Percentiles rank a stretch among this genome's conserved stretches.
Evolutionary conservation across 2,797 vertebrate genomes (phyloP).

Genomic region (Aeoliscus strigatus): DNA sequence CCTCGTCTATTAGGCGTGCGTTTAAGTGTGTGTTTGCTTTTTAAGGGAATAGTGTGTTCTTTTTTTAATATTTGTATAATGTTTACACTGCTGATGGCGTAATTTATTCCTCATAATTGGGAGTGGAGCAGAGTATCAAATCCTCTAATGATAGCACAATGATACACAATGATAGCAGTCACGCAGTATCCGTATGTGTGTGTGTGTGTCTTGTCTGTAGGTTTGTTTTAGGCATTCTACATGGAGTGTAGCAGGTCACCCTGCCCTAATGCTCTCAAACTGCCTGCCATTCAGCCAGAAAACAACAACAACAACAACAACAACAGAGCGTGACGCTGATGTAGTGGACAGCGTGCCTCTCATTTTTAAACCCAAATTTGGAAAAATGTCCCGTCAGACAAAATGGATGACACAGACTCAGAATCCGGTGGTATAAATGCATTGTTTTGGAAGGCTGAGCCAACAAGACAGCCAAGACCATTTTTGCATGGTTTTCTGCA

Average conservation of each 20-base stretch:
- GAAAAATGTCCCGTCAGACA: conserved; percentile 70
- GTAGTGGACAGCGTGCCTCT: conserved; percentile 57
- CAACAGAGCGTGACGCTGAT: conserved; percentile 66
- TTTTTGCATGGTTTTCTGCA: conserved; percentile 35
- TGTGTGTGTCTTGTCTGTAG: too few relatives aligned
- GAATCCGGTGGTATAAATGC: conserved; percentile 48
- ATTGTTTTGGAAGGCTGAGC: conserved; percentile 61
- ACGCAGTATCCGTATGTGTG: too few relatives aligned
- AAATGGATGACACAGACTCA: conserved; percentile 58
- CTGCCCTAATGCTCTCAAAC: conserved; percentile 41
- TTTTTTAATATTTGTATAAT: conserved; percentile 29
- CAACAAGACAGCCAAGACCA: conserved; percentile 50
- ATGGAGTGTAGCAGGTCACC: conserved; percentile 40
- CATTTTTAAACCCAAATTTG: conserved; percentile 65
- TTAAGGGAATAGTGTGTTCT: conserved; percentile 15
- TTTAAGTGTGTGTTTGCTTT: conserved; percentile 27
- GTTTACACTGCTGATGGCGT: conserved; percentile 26
- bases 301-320: too few relatives aligned
- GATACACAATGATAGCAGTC: too few relatives aligned
- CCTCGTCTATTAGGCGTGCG: conserved; percentile 11
- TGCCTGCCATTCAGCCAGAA: conserved; percentile 58
- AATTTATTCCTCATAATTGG: conserved; percentile 40
- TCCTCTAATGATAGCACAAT: too few relatives aligned
- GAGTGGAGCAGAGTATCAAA: conserved; percentile 29
- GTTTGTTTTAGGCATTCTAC: too few relatives aligned